phyloP scores from a whole-genome alignment of 2,113 vertebrate species.

The Eretmochelys imbricata region DNA sequence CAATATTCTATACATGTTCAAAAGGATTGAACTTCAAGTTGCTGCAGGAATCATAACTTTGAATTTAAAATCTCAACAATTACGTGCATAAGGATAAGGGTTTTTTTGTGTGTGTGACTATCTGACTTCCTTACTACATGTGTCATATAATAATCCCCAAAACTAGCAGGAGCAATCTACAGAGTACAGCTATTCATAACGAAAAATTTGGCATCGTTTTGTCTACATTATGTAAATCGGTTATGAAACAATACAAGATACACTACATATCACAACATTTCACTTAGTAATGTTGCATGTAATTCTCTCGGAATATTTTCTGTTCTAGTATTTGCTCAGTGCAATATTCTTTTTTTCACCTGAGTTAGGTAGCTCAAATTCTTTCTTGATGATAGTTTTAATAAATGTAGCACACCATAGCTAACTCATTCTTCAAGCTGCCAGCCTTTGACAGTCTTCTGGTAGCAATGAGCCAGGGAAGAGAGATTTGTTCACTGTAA shows the following conservation, averaged over 20 bases:
- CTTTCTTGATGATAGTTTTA: background rate
- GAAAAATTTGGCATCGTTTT: background rate
- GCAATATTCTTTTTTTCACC: slow-evolving; percentile 26
- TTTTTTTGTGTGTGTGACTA: background rate
- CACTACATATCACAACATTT: background rate
- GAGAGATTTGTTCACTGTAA: accelerated
- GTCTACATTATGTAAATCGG: background rate
- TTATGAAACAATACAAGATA: background rate
- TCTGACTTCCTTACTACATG: background rate
- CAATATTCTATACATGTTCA: background rate
- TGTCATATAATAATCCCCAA: background rate
- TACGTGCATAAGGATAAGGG: background rate
- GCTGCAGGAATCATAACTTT: background rate
- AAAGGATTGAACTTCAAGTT: background rate
- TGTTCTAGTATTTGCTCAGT: background rate
- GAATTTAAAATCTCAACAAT: background rate
- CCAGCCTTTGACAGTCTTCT: background rate
- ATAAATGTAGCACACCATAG: background rate
- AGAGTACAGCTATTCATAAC: background rate
- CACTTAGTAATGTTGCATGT: slow-evolving; percentile 6
- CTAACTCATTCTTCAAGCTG: background rate
- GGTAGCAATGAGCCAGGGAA: background rate
- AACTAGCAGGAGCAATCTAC: background rate
- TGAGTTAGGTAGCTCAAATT: background rate
- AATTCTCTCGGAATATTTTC: background rate